Evolutionary conservation across 2,888 invertebrate genomes (phyloP), one percentile per base, ranked within the genome.

Genomic region (Hipparchia sbordonii): DNA sequence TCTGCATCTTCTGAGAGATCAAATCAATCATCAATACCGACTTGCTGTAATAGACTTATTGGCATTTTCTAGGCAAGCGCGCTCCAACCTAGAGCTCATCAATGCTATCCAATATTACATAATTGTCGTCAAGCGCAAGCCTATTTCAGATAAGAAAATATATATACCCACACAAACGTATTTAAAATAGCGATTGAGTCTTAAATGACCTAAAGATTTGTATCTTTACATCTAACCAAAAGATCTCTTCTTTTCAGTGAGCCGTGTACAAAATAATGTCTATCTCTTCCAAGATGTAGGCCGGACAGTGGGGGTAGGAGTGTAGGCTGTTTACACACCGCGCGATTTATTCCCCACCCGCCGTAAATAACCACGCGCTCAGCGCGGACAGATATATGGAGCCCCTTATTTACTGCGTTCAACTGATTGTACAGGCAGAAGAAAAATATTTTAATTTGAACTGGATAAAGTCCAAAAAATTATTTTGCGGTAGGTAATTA

Each of bases 361-460:
- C 82, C 85, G 84, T 90, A 91, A 91, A 92, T 90, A 88, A 89
- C 82, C 81, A 87, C 82, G 80, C 84, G 80, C 79, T 81, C 82
- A 81, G 84, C 88, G 91, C 83, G 82, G 91, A 91, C 92, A 91
- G 91, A 91, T 90, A 91, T 92, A 92, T 90, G 91, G 87, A 83
- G 83, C 83, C 81, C 76, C 79, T 81, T 88, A 90, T 92, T 92
- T 91, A 92, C 90, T 82, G 81, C 85, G 85, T 79, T 88, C 88
- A 89, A 88, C 88, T 74, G 73, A 74, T n/a, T 52, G 84, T 86
- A 88, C 82, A 71, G 87, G 79, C 75, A 79, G 85, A 83, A 86
- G 56, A 62, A 70, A 10, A 61, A 61, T 4, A 23, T 59, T 33
- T 59, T 23, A 33, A 12, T 60, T 59, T 62, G 12, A 12, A 74